Base-by-base conservation (phyloP, 2,888 invertebrate species). In the Agriopis leucophaearia region DNA sequence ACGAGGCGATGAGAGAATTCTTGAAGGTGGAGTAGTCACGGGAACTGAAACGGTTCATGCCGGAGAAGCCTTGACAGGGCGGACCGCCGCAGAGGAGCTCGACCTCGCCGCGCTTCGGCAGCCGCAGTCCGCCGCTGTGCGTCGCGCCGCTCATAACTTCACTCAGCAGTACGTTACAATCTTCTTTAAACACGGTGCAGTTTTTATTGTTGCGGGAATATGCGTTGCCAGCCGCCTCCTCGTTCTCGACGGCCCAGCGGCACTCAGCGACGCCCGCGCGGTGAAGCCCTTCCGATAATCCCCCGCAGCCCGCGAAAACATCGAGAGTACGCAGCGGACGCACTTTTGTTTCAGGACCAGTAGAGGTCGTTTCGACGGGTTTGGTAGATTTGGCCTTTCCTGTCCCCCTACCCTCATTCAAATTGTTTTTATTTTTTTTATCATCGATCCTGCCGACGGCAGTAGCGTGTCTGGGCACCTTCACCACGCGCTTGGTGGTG, bases 1-100 rank as follows among this genome's bases (percentile, higher is more conserved):
- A 97, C 0, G 97, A 96, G 0, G 96, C 96, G 18, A 98, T 96
- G 13, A 98, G 90, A 0, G 97, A 98, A 85, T 97, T 98, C 92
- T 97, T 97, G 82, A 98, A 97, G 72, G 96, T 94, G 1, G 97
- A 97, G 86, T 97, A 97, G 75, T 97, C 97, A 40, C 97, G 93
- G 0, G 96, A 96, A 88, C 97, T 97, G 87, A 98, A 98, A 59
- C 97, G 92, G 87, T 98, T 98, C 97, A 98, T 97, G 44, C 97
- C 97, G 54, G 97, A 97, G 89, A 97, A 98, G 6, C 98, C 98
- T 88, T 98, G 98, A 83, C 98, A 98, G 0, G 98, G 98, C 0
- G 98, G 98, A 0, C 98, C 98, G 12, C 98, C 98, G 80, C 97
- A 97, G 44, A 98, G 87, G 66, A 98, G 87, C 79, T 98, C 97